Percentiles rank a stretch among this genome's conserved stretches.
Conservation (phyloP, 2,113 vertebrate species). For the Chaetodon auriga region DNA sequence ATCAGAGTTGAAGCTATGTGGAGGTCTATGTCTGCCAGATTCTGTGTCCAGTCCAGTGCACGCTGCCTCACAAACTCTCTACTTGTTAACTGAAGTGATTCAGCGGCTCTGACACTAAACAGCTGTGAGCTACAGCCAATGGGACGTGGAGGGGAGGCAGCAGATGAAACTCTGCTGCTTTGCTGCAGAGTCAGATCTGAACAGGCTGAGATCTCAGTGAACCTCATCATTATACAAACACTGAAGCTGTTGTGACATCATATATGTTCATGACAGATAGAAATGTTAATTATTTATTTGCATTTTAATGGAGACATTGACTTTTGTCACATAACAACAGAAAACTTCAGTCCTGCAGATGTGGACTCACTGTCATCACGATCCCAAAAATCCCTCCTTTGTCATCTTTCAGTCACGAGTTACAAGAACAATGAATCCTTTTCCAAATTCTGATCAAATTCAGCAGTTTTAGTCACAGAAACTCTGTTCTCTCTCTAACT, state of each 20-base stretch:
- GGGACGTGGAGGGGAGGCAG: conserved; percentile 16
- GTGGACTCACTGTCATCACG: not conserved
- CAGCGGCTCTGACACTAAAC: not conserved
- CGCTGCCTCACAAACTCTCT: conserved; percentile 8
- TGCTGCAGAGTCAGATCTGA: not conserved
- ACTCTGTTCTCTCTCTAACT: conserved; percentile 4
- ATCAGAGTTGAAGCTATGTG: not conserved
- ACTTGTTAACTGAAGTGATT: conserved; percentile 6
- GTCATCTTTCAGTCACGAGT: not conserved
- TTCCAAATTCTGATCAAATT: conserved; percentile 16
- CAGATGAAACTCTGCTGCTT: conserved; percentile 1
- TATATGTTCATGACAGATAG: no score
- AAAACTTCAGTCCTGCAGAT: not conserved
- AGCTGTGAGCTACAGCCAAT: not conserved
- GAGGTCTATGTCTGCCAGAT: not conserved
- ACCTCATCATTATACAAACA: no score
- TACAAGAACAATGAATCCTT: not conserved
- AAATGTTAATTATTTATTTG: no score
- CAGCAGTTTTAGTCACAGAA: conserved; percentile 19
- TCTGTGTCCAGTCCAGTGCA: not conserved
- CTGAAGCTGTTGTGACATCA: no score
- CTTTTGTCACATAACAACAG: no score
- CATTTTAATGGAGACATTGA: not conserved
- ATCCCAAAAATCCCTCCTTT: not conserved
- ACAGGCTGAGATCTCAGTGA: not conserved